A percentile compares a stretch with the other conserved stretches of the same genome.
Conservation (phyloP, 2,113 vertebrate genomes). For the Pungitius pungitius region DNA sequence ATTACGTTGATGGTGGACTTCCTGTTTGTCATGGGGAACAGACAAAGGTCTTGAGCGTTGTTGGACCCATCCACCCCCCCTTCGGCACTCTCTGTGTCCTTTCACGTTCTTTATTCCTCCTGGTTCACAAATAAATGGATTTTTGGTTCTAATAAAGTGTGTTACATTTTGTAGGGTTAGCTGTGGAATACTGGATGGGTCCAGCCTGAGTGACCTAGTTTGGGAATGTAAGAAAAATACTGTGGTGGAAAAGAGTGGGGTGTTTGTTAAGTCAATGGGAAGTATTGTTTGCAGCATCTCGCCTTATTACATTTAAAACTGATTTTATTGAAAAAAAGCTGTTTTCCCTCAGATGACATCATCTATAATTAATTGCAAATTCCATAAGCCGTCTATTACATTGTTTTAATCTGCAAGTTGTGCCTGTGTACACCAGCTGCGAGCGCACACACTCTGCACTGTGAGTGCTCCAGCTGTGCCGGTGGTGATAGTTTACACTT, state of each 20-base stretch:
- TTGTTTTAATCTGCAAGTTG: neutral
- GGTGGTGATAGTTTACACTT: conserved; percentile 27
- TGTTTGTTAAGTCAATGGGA: neutral
- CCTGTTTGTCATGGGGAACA: no score
- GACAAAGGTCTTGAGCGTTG: no score
- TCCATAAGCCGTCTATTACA: neutral
- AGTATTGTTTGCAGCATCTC: neutral
- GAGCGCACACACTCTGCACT: neutral
- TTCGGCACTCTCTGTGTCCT: neutral
- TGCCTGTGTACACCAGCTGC: conserved; percentile 39
- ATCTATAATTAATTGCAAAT: neutral
- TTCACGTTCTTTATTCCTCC: neutral
- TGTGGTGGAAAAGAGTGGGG: neutral
- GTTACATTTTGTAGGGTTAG: neutral
- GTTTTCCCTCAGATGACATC: neutral
- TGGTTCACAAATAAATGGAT: neutral
- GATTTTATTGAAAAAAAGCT: no score
- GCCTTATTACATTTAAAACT: neutral
- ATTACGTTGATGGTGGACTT: neutral
- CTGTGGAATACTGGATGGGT: no score
- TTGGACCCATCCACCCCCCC: neutral
- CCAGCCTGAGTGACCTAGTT: neutral
- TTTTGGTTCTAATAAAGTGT: neutral
- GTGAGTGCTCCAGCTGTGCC: conserved; percentile 37
- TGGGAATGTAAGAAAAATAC: neutral